Evolutionary conservation across 2,888 invertebrate species (phyloP), one percentile per base, ranked within the genome.

Genomic region (Drosophila meridionalis): DNA sequence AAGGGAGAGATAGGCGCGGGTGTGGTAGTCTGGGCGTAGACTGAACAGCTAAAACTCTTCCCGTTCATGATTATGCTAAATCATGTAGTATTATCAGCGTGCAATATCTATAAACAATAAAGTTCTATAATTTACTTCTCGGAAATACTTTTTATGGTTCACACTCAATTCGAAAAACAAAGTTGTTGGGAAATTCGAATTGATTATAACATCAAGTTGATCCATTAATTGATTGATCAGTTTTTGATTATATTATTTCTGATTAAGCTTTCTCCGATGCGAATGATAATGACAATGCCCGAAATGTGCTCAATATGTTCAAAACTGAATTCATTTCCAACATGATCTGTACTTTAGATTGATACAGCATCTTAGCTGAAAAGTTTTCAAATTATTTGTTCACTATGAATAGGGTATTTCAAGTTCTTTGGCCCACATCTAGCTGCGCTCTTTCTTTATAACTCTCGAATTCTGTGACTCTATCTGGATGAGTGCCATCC

Each of bases 401-500:
- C 7, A 7, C 4, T 28, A 48, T 50, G 32, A 2, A 20, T 11
- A 42, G 48, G 48, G 64, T 42, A 64, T 42, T 28, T 7, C 0
- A 32, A 11, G 7, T 63, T 30, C 36, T 42, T 11, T 8, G 5
- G 1, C 2, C 3, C 5, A 4, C 6, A 7, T 12, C 9, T 3
- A 9, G 20, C 5, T 30, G 30, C 38, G 28, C 28, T 28, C 30
- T n/a, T n/a, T 11, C 28, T 52, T 71, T 30, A 45, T 56, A 11
- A 47, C 57, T 64, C 58, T 58, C 43, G 57, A 76, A 72, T 77
- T 76, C 76, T 73, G 64, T 50, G 67, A 56, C 62, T 65, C 48
- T 70, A 76, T 72, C 73, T 76, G 50, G 67, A 73, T 74, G 59
- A 45, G 50, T 28, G 42, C 77, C 61, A 74, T 76, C 57, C 65